Evolutionary conservation across 2,888 invertebrate species (phyloP), one percentile per base, ranked within the genome.

Genomic region (Caenorhabditis wallacei): DNA sequence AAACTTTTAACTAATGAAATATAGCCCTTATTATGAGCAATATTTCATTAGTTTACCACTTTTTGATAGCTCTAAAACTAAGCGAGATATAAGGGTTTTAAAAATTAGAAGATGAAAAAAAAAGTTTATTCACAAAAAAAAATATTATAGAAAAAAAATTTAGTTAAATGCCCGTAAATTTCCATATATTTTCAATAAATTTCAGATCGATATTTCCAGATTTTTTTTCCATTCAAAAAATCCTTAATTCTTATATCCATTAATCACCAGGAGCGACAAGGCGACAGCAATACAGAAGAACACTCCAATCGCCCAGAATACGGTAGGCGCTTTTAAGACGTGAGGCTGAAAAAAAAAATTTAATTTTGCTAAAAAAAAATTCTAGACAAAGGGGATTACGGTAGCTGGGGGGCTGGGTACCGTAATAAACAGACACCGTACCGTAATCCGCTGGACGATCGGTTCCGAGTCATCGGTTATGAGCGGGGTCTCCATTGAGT

Each of bases 221-320:
- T n/a, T 30, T 30, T 5, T 30, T 30, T 30, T 8, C 30, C 8
- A 5, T 8, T 30, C 30, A 5, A 3, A 30, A 30, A 30, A 30
- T 30, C 30, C 18, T 57, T 18, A 57, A 56, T 61, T 76, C 64
- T 85, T 84, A 72, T 84, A 86, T 53, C 86, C 86, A 59, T 84
- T 76, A 22, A 79, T 83, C 8, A 86, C 81, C 10, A 86, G 70
- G 1, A 86, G 63, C 7, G 81, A 83, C n/a, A 86, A 35, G 4
- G 82, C 83, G 51, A 84, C 74, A 18, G 81, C 69, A 35, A 63
- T 57, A 18, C 83, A 79, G 56, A 84, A 64, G 75, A 86, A 80
- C 22, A 84, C 82, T 11, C 86, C 86, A 37, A 79, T 59, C 24
- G 83, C 79, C 80, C 79, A 81, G 70, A 84, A 84, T 30, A 82